These are phyloP conservation scores for Pachyramphus minor DNA, from an alignment of 2,113 vertebrate genomes.

Conservation along the genomic window DNA sequence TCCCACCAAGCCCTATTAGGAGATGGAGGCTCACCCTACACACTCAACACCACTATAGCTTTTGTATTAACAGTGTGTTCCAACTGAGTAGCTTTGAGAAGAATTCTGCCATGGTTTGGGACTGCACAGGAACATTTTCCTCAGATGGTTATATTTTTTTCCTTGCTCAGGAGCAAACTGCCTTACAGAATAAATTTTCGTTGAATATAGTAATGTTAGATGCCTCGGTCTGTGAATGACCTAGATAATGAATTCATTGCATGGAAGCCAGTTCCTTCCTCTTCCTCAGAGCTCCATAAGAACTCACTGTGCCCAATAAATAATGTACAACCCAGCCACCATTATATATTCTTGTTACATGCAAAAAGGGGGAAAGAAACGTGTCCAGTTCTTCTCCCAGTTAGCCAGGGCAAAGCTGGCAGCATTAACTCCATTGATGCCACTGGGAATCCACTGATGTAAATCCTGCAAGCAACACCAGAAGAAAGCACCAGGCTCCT, in stretches of 20 bases:
- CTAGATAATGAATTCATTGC: conserved; percentile 21
- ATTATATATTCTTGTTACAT: neutral
- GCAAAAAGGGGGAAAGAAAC: neutral
- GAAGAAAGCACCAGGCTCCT: neutral
- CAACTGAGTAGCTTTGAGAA: neutral
- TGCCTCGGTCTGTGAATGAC: neutral
- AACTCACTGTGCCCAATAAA: neutral
- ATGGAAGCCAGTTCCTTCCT: neutral
- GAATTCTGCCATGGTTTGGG: neutral
- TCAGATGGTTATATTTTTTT: neutral
- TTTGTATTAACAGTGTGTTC: neutral
- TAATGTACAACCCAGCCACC: conserved; percentile 35
- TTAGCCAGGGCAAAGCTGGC: neutral
- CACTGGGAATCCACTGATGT: neutral
- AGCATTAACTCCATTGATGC: neutral
- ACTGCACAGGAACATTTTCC: rapidly evolving
- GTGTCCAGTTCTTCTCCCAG: neutral
- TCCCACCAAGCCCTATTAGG: neutral
- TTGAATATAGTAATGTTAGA: conserved; percentile 14
- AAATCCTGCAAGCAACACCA: neutral
- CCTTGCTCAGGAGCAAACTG: neutral
- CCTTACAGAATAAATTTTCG: conserved; percentile 41
- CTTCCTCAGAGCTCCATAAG: neutral
- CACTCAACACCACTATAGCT: neutral
- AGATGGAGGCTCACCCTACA: neutral